Evolutionary conservation across 30 jellyfish, hydroid and myxozoan genomes (phyloP).

Genomic region (Aurelia sp.): DNA sequence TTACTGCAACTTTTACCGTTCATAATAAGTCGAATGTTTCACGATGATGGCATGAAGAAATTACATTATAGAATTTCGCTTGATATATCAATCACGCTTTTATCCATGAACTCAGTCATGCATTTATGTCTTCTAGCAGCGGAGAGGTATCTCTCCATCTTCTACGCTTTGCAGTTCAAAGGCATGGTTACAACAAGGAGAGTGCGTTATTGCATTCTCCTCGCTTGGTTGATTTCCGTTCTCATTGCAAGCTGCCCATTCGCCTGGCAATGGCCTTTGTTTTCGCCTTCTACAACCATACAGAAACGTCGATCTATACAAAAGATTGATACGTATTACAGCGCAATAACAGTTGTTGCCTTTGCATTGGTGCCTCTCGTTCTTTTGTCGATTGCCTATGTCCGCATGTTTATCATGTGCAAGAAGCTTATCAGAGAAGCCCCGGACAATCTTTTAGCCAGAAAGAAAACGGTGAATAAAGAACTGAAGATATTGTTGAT

Average conservation of each 20-base stretch:
- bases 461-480: constrained; percentile 49
- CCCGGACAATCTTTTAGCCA: constrained; percentile 65
- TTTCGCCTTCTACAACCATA: background rate
- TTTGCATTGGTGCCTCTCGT: constrained; percentile 44
- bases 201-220: constrained; percentile 46
- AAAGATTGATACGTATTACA: constrained; percentile 40
- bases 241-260: constrained; percentile 62
- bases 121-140: constrained; percentile 80
- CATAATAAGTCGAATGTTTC: constrained; percentile 14
- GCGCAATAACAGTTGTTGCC: constrained; percentile 34
- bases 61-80: constrained; percentile 27
- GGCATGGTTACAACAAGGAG: constrained; percentile 82
- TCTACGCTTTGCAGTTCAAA: constrained; percentile 84
- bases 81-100: constrained; percentile 50
- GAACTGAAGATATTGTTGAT: constrained; percentile 52
- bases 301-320: background rate
- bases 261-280: constrained; percentile 78
- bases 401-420: constrained; percentile 58
- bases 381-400: constrained; percentile 44
- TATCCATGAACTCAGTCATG: constrained; percentile 70
- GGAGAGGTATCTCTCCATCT: constrained; percentile 85
- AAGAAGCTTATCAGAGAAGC: constrained; percentile 47
- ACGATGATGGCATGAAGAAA: background rate
- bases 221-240: constrained; percentile 69
- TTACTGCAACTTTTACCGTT: constrained; percentile 70